Percentiles rank a stretch among this genome's conserved stretches.
phyloP scores from a whole-genome alignment of 2,888 invertebrate genomes.

The Pheosia gnoma region DNA sequence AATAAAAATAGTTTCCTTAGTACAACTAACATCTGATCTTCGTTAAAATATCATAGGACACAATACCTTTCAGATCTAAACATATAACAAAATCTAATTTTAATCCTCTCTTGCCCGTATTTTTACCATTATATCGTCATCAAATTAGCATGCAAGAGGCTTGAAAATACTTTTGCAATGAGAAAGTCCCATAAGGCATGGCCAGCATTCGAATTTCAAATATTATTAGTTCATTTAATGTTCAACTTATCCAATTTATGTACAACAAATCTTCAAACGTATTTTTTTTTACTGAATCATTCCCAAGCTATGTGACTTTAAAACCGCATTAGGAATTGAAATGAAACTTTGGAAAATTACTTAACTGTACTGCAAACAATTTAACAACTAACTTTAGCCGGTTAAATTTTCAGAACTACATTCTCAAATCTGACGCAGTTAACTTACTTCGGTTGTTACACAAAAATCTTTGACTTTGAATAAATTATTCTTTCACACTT shows the following conservation, averaged over 20 bases:
- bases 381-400: background rate
- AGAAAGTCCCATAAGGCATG: no score
- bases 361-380: background rate
- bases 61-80: no score
- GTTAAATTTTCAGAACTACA: background rate
- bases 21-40: no score
- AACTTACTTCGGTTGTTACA: background rate
- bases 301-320: background rate
- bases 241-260: background rate
- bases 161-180: no score
- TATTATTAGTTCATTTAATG: no score
- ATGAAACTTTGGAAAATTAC: background rate
- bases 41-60: no score
- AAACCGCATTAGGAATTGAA: conserved; percentile 4
- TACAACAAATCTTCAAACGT: background rate
- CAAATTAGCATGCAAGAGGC: no score
- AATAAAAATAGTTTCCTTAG: no score
- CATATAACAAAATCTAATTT: no score
- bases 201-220: no score
- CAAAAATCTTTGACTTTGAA: background rate
- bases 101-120: no score
- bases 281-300: background rate
- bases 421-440: background rate
- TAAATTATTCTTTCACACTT: background rate
- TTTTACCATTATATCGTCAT: no score